These are phyloP conservation scores for Catharus fuscescens DNA, from an alignment of 2,113 vertebrate species.

Conservation along the genomic window DNA sequence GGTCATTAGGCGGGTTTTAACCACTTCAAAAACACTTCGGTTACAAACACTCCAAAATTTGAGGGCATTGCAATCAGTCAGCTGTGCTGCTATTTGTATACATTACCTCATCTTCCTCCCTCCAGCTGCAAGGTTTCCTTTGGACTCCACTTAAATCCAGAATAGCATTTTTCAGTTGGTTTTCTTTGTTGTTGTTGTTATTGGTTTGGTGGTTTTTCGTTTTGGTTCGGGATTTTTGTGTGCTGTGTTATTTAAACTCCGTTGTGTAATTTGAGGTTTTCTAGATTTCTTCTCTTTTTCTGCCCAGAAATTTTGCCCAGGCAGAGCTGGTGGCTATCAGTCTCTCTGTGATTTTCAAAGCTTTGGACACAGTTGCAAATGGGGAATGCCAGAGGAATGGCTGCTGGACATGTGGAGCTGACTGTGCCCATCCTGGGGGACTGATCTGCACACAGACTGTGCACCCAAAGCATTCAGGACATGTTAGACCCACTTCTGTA, in stretches of 20 bases:
- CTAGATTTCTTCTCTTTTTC: background rate
- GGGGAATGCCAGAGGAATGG: background rate
- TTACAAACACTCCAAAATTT: background rate
- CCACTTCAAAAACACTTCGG: background rate
- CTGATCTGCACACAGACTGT: background rate
- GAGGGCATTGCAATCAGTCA: background rate
- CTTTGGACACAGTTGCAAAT: background rate
- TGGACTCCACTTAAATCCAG: background rate
- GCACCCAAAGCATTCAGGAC: background rate
- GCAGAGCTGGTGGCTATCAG: background rate
- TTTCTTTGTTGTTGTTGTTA: background rate
- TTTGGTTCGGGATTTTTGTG: background rate
- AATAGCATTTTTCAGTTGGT: background rate
- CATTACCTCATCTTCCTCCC: background rate
- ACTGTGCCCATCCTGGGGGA: background rate
- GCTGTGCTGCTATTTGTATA: background rate
- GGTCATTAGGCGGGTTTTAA: background rate
- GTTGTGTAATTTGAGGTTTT: background rate
- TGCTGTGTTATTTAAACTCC: background rate
- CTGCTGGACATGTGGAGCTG: background rate
- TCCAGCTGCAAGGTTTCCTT: background rate
- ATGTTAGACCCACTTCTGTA: background rate
- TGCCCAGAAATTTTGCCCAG: background rate
- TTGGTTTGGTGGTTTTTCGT: fast-evolving
- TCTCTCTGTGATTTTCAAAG: background rate